Evolutionary conservation across 2,888 invertebrate species (phyloP), one percentile per base, ranked within the genome.

Genomic region (Dynastes maya): DNA sequence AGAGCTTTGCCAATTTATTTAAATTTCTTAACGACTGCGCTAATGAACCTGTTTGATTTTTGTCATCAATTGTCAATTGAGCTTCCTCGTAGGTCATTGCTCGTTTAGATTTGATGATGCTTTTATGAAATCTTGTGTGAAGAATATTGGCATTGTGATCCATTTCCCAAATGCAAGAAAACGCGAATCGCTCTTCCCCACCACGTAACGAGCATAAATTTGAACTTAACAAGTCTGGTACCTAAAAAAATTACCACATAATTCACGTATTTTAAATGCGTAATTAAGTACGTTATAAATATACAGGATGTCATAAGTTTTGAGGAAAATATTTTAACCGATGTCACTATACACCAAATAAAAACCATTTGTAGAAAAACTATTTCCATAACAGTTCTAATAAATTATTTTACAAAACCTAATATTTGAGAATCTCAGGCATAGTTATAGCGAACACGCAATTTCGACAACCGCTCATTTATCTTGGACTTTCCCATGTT

Each of bases 1-100:
- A 89, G 84, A 96, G 95, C 89, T 98, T 98, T 0, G 99, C 98
- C 78, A 99, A 90, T 77, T 89, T 90, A 89, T 98, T 97, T 13
- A 99, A 91, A 70, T 92, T 90, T 70, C 98, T 91, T 67, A 99
- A 90, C 0, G 97, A 95, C 49, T 90, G 84, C 0, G 97, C 95
- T 1, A 98, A 87, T 2, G 92, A 90, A 87, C 96, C 95, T 2
- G 92, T 90, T 76, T 95, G 92, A 0, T 90, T 89, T 0, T 90
- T 85, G 85, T 98, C 97, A 87, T 99, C 98, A 78, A 99, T 99
- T 78, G 94, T 94, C 80, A 96, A 90, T 89, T 99, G 99, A 0
- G 99, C 99, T 88, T 98, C 95, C 83, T 97, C 98, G 86, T 99
- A 99, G 0, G 98, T 99, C 93, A 99, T 94, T 0, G 99, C 97